Evolutionary conservation across 2,888 invertebrate species (phyloP), one percentile per base, ranked within the genome.

Genomic region (Periphyllus acericola): DNA sequence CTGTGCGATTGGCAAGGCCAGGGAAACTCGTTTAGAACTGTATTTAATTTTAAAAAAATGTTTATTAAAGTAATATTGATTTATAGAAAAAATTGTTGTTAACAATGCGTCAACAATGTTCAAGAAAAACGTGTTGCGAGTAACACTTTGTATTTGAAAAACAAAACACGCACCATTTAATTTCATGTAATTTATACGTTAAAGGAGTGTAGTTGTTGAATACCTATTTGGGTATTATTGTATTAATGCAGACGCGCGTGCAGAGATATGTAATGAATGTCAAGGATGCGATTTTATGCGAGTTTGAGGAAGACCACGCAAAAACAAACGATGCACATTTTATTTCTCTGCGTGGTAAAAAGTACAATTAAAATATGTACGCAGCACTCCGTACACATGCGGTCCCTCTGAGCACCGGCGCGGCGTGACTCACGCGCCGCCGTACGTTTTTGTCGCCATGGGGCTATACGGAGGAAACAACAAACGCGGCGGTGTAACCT

Each of bases 381-480:
- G n/a, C n/a, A n/a, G 46, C 46, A 46, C 46, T 46, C 14, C 46
- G 46, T 14, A n/a, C 66, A n/a, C n/a, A 66, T 66, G n/a, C 2
- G n/a, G 66, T 66, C 25, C 32, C n/a, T 71, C 11, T 25, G n/a
- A n/a, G 4, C 71, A 32, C 9, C 14, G 60, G 21, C 60, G 14
- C 34, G 60, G n/a, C 82, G 55, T 83, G 82, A 83, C 72, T 83
- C 82, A 82, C 32, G 25, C 32, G 17, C 46, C 17, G 11, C 14
- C 40, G 25, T n/a, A n/a, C 36, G 29, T 5, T 68, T 36, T 82
- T 72, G 82, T 82, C 82, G 82, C 82, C 34, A 72, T 83, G 82
- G 82, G 52, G 46, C 34, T 80, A 55, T 4, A 46, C 32, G 40
- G 68, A 81, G 2, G 32, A 83, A 82, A 83, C 72, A 83, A 83